Evolutionary conservation across 1,140 invertebrate genomes (phyloP), one percentile per base, ranked within the genome.

Genomic region (Drosophila micromelanica): DNA sequence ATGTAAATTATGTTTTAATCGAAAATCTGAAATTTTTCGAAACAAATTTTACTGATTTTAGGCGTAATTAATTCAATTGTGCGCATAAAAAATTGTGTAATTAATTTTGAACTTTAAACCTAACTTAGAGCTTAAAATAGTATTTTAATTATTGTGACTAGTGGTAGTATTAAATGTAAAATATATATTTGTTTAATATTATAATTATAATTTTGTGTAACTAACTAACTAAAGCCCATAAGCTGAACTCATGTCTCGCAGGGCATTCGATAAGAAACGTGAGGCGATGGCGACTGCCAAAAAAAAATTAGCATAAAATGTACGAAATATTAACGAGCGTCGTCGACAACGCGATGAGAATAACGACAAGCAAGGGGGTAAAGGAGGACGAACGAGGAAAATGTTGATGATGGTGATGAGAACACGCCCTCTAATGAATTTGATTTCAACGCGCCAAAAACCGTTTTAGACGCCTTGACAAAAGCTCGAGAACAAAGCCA

Each of bases 271-370:
- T 67, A 70, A 74, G 64, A 65, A 57, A 52, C 71, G 62, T 62
- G 55, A 65, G 61, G 51, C 56, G 54, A 55, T 20, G 59, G 30
- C 20, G 61, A 48, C 73, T 87, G 81, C 60, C 78, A 81, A 77
- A 81, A 71, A 71, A 49, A 90, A 90, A 90, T 90, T 81, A 90
- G 80, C 78, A 90, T 90, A 90, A 85, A 84, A 84, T 78, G 73
- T 70, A 79, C 68, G 72, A 90, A 86, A 81, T 80, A 76, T 90
- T 90, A 87, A 79, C 78, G 78, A 87, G 74, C 70, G 30, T 64
- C 81, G 60, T 65, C 78, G 76, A 79, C 49, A 57, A 35, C 51
- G 15, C 38, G 60, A 57, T 40, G 62, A 60, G 48, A 27, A 27
- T 30, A 40, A 52, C 51, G 42, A 27, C 59, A 37, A 42, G 20